Conservation (phyloP, 2,113 vertebrate species). For the Pteruthius melanotis region DNA sequence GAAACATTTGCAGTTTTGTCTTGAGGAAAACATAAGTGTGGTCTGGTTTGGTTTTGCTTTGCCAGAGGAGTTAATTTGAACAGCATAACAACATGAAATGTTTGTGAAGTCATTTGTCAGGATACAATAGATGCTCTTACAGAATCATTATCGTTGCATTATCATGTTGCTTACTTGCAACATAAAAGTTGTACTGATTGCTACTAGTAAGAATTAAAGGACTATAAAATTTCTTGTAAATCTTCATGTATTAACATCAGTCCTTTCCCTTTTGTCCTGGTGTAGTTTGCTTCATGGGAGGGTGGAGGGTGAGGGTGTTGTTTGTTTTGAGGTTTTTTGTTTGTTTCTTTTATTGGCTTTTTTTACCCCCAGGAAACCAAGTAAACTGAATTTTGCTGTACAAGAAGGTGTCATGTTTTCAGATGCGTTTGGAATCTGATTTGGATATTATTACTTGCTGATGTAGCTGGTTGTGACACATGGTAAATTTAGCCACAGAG, state of each 20-base stretch:
- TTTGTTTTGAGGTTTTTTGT: not conserved
- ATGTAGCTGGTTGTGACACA: not conserved
- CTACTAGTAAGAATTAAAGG: not conserved
- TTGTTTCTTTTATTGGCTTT: not conserved
- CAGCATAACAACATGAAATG: not conserved
- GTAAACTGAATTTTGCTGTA: not conserved
- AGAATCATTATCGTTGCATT: not conserved
- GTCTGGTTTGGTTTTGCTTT: not conserved
- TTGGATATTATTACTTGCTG: not conserved
- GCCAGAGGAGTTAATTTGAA: not conserved
- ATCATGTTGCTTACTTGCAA: not conserved
- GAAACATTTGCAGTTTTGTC: not conserved
- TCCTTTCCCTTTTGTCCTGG: not conserved
- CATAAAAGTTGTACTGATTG: not conserved
- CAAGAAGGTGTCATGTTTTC: not conserved
- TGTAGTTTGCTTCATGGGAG: not conserved
- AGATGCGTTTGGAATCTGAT: not conserved
- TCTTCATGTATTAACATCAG: not conserved
- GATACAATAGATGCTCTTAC: not conserved
- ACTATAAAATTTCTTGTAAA: not conserved
- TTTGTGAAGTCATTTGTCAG: not conserved
- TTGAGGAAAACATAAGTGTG: not conserved
- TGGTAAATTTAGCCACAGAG: not conserved
- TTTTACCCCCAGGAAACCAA: not conserved
- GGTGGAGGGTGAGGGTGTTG: rapidly evolving